Evolutionary conservation across 2,888 invertebrate species (phyloP), one percentile per base, ranked within the genome.

Genomic region (Caradrina clavipalpis): DNA sequence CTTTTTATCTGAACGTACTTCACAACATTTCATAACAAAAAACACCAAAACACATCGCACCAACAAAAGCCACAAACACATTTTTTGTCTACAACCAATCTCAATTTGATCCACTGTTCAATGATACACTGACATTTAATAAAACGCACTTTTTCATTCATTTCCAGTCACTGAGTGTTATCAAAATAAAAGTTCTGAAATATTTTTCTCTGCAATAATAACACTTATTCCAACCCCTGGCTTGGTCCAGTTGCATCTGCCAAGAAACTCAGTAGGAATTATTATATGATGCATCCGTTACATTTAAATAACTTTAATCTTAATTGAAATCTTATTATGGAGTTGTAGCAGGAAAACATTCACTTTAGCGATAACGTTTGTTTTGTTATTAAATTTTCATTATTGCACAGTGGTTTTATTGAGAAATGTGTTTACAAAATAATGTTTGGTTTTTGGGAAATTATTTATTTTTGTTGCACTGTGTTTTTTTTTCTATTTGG

Each of bases 231-330:
- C 76, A 77, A 64, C 79, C 78, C 82, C 86, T 77, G 77, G 86
- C 80, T 82, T 65, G 19, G 60, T 65, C 56, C 71, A 57, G 85
- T 81, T 80, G 81, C 82, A 85, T 87, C 86, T 90, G 92, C 92
- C 92, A 92, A 93, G 92, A 92, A 89, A 87, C 85, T 89, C 83
- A 73, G 77, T 78, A 85, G 72, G 76, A 89, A 87, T 90, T 91
- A 92, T 93, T 89, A 90, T 89, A 91, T 89, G 87, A 89, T 86
- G 90, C 89, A 88, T 91, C 87, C 87, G 81, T 86, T 83, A 87
- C 89, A 90, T 93, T 92, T 89, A 91, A 91, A 91, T 89, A 89
- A 88, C 84, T 86, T 86, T 91, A 35, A 91, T 92, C 91, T 90
- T 89, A 91, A 91, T 91, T 90, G 89, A 89, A 91, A 92, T 92